Percentiles rank a stretch among this genome's conserved stretches.
Conservation (phyloP, 2,888 invertebrate species). For the Acrocyrtus sp. region DNA sequence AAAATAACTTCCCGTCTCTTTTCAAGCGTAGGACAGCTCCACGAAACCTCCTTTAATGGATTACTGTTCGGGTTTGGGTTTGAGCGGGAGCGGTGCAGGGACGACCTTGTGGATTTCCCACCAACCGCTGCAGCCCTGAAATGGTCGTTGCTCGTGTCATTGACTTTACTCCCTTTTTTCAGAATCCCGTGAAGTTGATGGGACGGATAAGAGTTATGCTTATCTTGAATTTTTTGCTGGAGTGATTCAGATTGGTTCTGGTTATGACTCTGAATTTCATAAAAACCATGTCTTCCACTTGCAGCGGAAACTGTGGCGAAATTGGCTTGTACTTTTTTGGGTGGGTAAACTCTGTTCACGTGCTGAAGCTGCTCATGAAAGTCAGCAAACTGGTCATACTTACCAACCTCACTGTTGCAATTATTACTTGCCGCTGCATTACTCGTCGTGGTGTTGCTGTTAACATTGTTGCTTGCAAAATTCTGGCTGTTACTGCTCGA, state of each 20-base stretch:
- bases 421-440: no score
- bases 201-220: neutral
- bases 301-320: neutral
- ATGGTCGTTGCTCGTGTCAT: neutral
- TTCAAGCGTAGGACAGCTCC: conserved; percentile 56
- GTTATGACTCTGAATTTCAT: neutral
- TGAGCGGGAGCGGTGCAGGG: conserved; percentile 34
- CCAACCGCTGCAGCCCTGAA: neutral
- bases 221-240: neutral
- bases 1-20: conserved; percentile 53
- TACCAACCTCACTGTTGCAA: neutral
- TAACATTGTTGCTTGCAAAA: neutral
- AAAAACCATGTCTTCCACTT: neutral
- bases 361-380: neutral
- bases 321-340: neutral
- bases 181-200: conserved; percentile 40
- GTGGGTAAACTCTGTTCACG: neutral
- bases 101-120: conserved; percentile 17
- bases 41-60: conserved; percentile 54
- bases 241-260: no score
- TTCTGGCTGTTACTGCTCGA: no score
- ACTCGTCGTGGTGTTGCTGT: no score
- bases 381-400: neutral
- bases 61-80: conserved; percentile 46
- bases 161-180: conserved; percentile 15